A percentile compares a stretch with the other conserved stretches of the same genome.
phyloP scores from a whole-genome alignment of 2,113 vertebrate species.

The Sula dactylatra region DNA sequence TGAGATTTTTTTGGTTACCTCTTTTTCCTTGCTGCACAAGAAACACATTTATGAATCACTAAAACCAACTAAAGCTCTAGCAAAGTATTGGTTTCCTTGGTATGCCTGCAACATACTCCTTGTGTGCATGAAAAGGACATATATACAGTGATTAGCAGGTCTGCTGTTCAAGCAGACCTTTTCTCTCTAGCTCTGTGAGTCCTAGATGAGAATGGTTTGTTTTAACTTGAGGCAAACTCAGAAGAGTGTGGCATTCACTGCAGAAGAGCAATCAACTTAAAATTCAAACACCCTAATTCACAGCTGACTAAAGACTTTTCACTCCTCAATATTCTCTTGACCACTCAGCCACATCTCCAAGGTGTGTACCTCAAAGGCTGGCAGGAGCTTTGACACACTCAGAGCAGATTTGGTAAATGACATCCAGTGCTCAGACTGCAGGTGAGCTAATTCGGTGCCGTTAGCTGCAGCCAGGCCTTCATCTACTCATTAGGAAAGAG shows the following conservation, averaged over 20 bases:
- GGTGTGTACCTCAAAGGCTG: not conserved
- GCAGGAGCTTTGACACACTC: not conserved
- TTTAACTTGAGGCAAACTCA: not conserved
- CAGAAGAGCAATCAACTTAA: not conserved
- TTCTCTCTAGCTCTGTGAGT: not conserved
- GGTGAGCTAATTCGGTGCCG: not conserved
- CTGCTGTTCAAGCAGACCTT: not conserved
- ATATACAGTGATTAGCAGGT: not conserved
- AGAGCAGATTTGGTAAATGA: not conserved
- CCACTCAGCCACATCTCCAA: not conserved
- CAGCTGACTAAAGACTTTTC: not conserved
- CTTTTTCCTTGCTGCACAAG: not conserved
- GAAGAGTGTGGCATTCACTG: not conserved
- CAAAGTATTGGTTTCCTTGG: not conserved
- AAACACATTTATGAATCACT: not conserved
- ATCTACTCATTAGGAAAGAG: constrained; percentile 18
- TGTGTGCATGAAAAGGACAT: not conserved
- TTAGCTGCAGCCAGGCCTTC: constrained; percentile 18
- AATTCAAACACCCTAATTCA: not conserved
- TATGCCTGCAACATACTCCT: not conserved
- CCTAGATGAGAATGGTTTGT: not conserved
- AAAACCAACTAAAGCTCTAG: not conserved
- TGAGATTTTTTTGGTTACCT: not conserved
- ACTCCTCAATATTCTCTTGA: not conserved
- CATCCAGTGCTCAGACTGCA: not conserved